A percentile compares a stretch with the other conserved stretches of the same genome.
phyloP scores from a whole-genome alignment of 1,140 invertebrate genomes.

The Bombus sibiricus region DNA sequence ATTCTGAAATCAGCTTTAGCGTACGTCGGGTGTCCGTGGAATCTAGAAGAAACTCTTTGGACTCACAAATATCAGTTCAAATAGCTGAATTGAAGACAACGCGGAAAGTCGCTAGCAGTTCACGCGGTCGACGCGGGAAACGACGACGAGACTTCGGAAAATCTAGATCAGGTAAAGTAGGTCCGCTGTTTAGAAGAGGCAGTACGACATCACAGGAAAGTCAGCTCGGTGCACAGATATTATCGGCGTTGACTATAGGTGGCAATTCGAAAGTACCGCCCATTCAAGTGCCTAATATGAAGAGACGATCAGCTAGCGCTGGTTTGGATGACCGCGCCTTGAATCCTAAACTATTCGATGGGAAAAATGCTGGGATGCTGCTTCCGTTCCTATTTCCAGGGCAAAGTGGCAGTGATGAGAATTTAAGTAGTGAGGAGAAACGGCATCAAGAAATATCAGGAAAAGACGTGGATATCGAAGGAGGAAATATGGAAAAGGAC shows the following conservation, averaged over 20 bases:
- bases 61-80: conserved; percentile 92
- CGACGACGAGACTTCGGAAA: conserved; percentile 73
- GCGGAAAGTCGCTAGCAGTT: conserved; percentile 79
- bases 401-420: conserved; percentile 83
- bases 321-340: conserved; percentile 79
- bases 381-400: conserved; percentile 83
- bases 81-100: conserved; percentile 91
- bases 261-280: conserved; percentile 79
- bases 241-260: conserved; percentile 79
- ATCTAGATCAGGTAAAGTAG: conserved; percentile 79
- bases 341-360: conserved; percentile 82
- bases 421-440: conserved; percentile 80
- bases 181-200: conserved; percentile 84
- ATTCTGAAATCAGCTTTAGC: conserved; percentile 92
- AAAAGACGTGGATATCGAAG: conserved; percentile 83
- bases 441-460: conserved; percentile 82
- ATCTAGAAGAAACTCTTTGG: conserved; percentile 91
- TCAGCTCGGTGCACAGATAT: conserved; percentile 86
- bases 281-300: conserved; percentile 83
- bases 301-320: conserved; percentile 83
- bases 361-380: conserved; percentile 83
- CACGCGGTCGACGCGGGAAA: conserved; percentile 71
- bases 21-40: conserved; percentile 91
- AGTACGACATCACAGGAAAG: conserved; percentile 92
- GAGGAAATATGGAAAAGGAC: conserved; percentile 76